These are phyloP conservation scores for Percina caprodes DNA, from an alignment of 2,113 vertebrate genomes.

Conservation along the genomic window DNA sequence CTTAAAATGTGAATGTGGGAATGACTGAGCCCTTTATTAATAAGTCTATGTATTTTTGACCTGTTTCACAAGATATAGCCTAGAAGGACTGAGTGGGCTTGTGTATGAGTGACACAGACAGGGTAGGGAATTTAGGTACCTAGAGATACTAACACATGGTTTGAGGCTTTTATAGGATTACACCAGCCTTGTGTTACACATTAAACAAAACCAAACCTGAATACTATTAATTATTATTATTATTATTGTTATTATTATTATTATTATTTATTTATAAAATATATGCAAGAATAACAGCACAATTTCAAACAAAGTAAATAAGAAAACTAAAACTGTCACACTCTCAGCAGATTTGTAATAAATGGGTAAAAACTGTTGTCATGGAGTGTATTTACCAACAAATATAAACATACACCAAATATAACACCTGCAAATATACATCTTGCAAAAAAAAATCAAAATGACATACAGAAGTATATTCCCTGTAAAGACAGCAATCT, in stretches of 20 bases:
- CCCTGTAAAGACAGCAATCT: background rate
- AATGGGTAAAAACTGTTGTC: background rate
- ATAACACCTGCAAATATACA: conserved; percentile 26
- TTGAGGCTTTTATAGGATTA: background rate
- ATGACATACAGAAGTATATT: background rate
- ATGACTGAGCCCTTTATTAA: background rate
- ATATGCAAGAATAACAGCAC: background rate
- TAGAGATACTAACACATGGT: background rate
- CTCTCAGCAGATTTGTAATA: background rate
- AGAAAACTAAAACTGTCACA: background rate
- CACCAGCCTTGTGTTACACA: background rate
- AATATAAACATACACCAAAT: conserved; percentile 9
- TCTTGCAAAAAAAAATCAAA: background rate
- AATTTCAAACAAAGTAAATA: background rate
- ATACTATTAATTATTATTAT: background rate
- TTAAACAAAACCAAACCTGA: background rate
- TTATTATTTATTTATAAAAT: background rate
- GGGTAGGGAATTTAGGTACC: background rate
- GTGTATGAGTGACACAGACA: background rate
- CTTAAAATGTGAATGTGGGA: too few species aligned
- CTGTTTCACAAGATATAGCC: background rate
- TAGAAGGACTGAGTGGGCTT: background rate
- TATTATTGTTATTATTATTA: too few species aligned
- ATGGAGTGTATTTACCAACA: background rate
- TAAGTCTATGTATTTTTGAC: background rate